These are phyloP conservation scores for Luperina testacea DNA, from an alignment of 2,888 invertebrate genomes.

Conservation along the genomic window DNA sequence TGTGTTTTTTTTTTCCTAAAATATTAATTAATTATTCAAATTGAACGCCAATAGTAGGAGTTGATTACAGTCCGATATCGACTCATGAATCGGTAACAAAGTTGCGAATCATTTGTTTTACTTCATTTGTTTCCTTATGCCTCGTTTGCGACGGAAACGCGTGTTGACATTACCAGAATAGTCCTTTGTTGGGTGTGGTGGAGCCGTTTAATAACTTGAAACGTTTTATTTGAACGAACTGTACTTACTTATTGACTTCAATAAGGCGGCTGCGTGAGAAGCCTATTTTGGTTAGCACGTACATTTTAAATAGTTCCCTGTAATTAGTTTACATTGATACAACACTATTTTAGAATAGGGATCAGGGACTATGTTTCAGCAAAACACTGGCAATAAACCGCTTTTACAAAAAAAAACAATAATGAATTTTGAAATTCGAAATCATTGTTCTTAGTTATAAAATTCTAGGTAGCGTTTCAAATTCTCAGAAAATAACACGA, in stretches of 20 bases:
- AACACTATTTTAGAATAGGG: conserved; percentile 41
- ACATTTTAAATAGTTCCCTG: conserved; percentile 47
- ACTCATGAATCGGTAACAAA: conserved; percentile 63
- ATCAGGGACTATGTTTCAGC: conserved; percentile 12
- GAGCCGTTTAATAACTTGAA: conserved; percentile 70
- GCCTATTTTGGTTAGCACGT: conserved; percentile 53
- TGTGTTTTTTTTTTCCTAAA: neutral
- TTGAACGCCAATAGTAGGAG: neutral
- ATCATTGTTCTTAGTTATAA: conserved; percentile 51
- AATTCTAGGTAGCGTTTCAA: conserved; percentile 35
- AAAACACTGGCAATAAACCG: conserved; percentile 13
- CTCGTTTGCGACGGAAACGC: conserved; percentile 78
- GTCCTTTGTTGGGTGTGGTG: conserved; percentile 81
- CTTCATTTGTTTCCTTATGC: conserved; percentile 82
- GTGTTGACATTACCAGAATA: conserved; percentile 85
- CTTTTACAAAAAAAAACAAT: conserved; percentile 10
- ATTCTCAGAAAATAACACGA: conserved; percentile 61
- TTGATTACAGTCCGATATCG: conserved; percentile 49
- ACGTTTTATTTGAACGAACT: conserved; percentile 67
- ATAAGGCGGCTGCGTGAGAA: conserved; percentile 49
- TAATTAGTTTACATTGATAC: conserved; percentile 55
- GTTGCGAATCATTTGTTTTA: conserved; percentile 82
- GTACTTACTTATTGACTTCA: conserved; percentile 62
- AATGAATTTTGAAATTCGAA: conserved; percentile 46
- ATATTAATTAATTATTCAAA: neutral